phyloP scores from a whole-genome alignment of 2,113 vertebrate genomes.

The Alligator mississippiensis region DNA sequence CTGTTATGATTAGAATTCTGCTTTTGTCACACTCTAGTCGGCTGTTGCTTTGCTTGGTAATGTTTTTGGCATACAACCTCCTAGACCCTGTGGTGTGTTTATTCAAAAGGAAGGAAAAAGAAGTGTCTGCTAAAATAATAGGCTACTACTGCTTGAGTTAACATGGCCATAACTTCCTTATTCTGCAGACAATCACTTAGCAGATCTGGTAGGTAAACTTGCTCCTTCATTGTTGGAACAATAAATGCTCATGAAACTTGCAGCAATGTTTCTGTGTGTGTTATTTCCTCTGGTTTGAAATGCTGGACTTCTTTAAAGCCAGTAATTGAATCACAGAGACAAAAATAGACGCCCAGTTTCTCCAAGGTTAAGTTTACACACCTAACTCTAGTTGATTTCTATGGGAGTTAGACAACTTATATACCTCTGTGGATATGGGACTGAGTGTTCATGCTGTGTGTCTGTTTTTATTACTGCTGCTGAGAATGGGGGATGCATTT shows the following conservation, averaged over 20 bases:
- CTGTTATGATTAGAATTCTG: conserved; percentile 52
- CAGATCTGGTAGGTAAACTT: conserved; percentile 58
- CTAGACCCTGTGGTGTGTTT: conserved; percentile 60
- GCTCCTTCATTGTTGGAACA: conserved; percentile 53
- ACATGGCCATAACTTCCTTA: conserved; percentile 43
- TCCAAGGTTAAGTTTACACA: background rate
- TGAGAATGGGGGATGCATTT: background rate
- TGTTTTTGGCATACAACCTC: conserved; percentile 63
- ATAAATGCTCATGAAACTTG: conserved; percentile 58
- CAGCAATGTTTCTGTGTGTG: background rate
- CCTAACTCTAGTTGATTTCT: too few species aligned
- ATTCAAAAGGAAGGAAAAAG: conserved; percentile 69
- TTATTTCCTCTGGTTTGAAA: background rate
- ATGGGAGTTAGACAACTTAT: too few species aligned
- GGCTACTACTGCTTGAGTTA: conserved; percentile 56
- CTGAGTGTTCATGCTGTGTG: background rate
- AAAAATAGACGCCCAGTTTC: background rate
- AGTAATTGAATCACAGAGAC: background rate
- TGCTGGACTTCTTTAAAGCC: background rate
- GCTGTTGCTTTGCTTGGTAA: conserved; percentile 35
- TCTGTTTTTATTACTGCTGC: background rate
- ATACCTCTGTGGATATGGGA: too few species aligned
- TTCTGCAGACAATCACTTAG: conserved; percentile 45
- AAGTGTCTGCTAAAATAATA: conserved; percentile 72
- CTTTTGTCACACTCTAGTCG: conserved; percentile 34